Base-by-base conservation (phyloP, 1,140 invertebrate species). In the Pseudomyrmex sp. region DNA sequence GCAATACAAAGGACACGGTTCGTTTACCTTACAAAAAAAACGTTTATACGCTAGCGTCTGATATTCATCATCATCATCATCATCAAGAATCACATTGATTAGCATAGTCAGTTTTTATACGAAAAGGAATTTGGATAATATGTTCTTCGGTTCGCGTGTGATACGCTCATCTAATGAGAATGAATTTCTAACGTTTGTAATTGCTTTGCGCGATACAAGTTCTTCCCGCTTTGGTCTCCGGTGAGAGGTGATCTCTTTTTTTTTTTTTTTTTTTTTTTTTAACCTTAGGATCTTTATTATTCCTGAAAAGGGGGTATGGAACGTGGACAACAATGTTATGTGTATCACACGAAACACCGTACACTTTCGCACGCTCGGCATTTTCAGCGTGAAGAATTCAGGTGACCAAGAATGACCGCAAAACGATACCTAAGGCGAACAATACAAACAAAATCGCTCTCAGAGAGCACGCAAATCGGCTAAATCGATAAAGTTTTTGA, bases 171-270 rank as follows among this genome's bases (percentile, higher is more conserved):
- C 72, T 83, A 61, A 70, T 12, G 52, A 65, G 62, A 74, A 63
- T 65, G 80, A 79, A 80, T 88, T 88, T 88, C 82, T 70, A 85
- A 82, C 54, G 18, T 46, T 59, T 56, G 48, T 84, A 80, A 86
- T 84, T 80, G 50, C 56, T 13, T 46, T 48, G 13, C 44, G 69
- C 50, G 75, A 77, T 68, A 77, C 12, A 58, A 61, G 65, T 54
- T 48, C 23, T 87, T 70, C n/a, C 54, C n/a, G 54, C 63, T 76
- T 48, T 46, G 65, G 0, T 35, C 35, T 35, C 5, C 35, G 35
- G 35, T 46, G 35, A 69, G 18, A 18, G 18, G 18, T 18, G 18
- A 18, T 62, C 18, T 54, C 48, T 83, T 83, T 46, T 74, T 50
- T 20, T 59, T 26, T 26, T 83, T 68, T 75, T 82, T 56, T 52